Evolutionary conservation across 2,888 invertebrate genomes (phyloP).

Genomic region (Penaeus monodon): DNA sequence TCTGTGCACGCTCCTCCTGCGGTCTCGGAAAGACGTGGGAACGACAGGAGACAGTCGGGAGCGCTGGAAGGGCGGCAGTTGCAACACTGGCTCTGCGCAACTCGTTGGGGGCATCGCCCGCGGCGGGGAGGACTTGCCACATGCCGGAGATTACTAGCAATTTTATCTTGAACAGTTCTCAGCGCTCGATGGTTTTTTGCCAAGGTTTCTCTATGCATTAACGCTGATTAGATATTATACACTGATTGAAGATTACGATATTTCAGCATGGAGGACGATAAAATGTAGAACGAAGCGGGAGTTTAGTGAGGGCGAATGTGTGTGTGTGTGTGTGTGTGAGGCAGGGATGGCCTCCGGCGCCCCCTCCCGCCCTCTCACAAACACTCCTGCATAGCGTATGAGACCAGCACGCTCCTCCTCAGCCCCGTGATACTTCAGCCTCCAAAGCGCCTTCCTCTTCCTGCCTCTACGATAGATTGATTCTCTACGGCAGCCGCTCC

Average conservation of each 20-base stretch:
- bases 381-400: constrained; percentile 55
- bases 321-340: constrained; percentile 33
- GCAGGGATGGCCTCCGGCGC: constrained; percentile 39
- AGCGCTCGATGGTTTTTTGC: neutral
- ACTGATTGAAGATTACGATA: neutral
- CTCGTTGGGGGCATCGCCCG: constrained; percentile 47
- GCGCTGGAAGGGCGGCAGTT: constrained; percentile 17
- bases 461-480: neutral
- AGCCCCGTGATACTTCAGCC: no score
- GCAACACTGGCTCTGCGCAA: constrained; percentile 52
- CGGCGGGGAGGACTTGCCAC: constrained; percentile 39
- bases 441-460: constrained; percentile 1
- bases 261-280: neutral
- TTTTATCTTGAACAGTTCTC: neutral
- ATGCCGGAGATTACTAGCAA: constrained; percentile 25
- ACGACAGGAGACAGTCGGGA: neutral
- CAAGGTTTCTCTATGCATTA: neutral
- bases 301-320: constrained; percentile 12
- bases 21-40: no score
- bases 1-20: no score
- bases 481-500: no score
- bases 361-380: constrained; percentile 50
- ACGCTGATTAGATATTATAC: neutral
- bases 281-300: neutral
- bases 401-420: constrained; percentile 22